Evolutionary conservation across 2,113 vertebrate genomes (phyloP).

Genomic region (Accipiter virgatus): DNA sequence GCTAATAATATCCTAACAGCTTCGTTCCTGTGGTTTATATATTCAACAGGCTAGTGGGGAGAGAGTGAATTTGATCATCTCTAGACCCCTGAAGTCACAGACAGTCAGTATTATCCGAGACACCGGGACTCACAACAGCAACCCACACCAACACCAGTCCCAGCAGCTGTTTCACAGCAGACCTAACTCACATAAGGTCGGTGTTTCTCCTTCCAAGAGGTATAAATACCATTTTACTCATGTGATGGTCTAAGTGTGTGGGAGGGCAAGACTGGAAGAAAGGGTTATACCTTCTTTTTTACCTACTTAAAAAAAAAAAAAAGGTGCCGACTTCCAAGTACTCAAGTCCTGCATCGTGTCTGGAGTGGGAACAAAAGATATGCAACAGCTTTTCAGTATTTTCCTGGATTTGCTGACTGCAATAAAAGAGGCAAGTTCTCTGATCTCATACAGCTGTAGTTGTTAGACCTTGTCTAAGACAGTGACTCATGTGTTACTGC

Average conservation of each 20-base stretch:
- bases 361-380: neutral
- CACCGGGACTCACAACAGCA: conserved; percentile 81
- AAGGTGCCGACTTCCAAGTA: neutral
- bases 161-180: conserved; percentile 72
- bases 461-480: neutral
- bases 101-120: conserved; percentile 82
- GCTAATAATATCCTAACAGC: neutral
- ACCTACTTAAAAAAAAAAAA: neutral
- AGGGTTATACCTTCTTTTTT: neutral
- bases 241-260: neutral
- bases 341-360: neutral
- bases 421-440: neutral
- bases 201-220: neutral
- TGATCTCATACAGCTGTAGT: neutral
- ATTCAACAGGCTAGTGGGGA: conserved; percentile 90
- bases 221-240: neutral
- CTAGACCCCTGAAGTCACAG: conserved; percentile 83
- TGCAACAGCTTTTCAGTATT: neutral
- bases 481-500: neutral
- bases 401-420: neutral
- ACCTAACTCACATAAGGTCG: conserved; percentile 83
- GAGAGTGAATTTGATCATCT: conserved; percentile 88
- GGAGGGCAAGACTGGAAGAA: neutral
- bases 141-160: conserved; percentile 80
- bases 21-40: neutral